These are phyloP conservation scores for Symphodus melops DNA, from an alignment of 2,113 vertebrate species.

Conservation along the genomic window DNA sequence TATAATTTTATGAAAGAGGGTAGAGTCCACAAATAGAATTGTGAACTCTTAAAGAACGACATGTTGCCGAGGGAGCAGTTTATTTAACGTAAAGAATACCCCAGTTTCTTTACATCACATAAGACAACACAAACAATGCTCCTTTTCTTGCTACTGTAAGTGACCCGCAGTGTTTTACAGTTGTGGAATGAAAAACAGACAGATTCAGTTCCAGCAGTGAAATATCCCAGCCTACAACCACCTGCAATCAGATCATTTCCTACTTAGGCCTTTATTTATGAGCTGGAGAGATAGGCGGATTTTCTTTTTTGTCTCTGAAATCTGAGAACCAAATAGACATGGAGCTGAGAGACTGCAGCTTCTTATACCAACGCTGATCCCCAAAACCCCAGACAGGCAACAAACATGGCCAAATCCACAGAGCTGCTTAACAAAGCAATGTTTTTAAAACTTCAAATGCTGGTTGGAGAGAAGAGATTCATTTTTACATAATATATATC, in stretches of 20 bases:
- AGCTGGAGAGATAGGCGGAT: conserved; percentile 17
- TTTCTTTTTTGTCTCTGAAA: conserved; percentile 24
- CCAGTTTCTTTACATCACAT: background rate
- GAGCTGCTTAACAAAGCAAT: conserved; percentile 30
- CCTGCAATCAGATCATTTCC: conserved; percentile 15
- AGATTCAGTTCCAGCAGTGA: background rate
- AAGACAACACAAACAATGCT: background rate
- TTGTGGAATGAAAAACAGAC: background rate
- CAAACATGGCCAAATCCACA: conserved; percentile 32
- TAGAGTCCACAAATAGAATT: too few relatives aligned
- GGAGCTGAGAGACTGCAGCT: conserved; percentile 30
- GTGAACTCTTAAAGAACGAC: too few relatives aligned
- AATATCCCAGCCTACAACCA: background rate
- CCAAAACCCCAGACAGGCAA: conserved; percentile 19
- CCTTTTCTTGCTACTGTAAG: background rate
- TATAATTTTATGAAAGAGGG: too few relatives aligned
- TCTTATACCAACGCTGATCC: conserved; percentile 42
- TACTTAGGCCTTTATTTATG: conserved; percentile 26
- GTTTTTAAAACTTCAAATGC: conserved; percentile 45
- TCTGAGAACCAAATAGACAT: conserved; percentile 4
- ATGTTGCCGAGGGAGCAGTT: background rate
- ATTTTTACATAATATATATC: conserved; percentile 45
- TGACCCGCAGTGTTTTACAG: conserved; percentile 1
- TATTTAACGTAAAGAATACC: background rate
- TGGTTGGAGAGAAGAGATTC: conserved; percentile 30